Evolutionary conservation across 2,113 vertebrate genomes (phyloP).

Genomic region (Cyphomyrus discorhynchus): DNA sequence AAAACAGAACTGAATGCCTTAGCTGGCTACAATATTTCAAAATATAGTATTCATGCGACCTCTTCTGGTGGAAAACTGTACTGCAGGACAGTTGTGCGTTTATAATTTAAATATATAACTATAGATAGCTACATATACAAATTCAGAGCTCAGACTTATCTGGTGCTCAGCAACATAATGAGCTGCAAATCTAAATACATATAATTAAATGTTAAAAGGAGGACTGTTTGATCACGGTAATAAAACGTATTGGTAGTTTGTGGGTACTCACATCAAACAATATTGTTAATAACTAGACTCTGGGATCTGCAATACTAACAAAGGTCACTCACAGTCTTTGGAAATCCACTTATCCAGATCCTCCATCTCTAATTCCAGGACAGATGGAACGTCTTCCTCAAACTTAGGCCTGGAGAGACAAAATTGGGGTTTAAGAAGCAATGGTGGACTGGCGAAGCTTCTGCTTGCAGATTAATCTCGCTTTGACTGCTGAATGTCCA

Average conservation of each 20-base stretch:
- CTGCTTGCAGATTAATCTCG: neutral
- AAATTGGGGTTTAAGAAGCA: neutral
- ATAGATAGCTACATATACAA: neutral
- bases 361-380: conserved; percentile 96
- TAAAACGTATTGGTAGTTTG: neutral
- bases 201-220: neutral
- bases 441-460: neutral
- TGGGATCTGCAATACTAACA: neutral
- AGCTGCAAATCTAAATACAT: neutral
- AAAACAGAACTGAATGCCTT: neutral
- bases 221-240: neutral
- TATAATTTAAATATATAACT: neutral
- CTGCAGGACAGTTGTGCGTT: neutral
- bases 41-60: neutral
- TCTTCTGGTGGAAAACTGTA: neutral
- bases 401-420: conserved; percentile 79
- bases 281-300: neutral
- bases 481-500: neutral
- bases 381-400: conserved; percentile 93
- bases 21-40: neutral
- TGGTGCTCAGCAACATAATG: neutral
- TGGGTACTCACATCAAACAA: neutral
- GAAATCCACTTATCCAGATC: conserved; percentile 93
- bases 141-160: neutral
- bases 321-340: conserved; percentile 63